Conservation (phyloP, 2,113 vertebrate genomes). For the Trematomus loennbergii region DNA sequence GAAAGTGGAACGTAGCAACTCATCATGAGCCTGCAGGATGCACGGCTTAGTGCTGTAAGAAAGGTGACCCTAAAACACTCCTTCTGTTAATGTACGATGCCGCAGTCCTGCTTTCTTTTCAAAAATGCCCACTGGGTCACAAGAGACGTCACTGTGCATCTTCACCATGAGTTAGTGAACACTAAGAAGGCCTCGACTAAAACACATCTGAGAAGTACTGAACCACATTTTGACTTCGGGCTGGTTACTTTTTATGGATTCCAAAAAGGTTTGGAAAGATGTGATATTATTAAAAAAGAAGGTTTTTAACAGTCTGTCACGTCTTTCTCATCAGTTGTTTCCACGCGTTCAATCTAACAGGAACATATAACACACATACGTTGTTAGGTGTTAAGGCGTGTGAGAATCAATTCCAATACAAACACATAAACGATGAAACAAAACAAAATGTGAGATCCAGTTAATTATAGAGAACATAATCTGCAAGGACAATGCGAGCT, state of each 20-base stretch:
- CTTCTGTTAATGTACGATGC: conserved; percentile 19
- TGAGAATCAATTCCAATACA: conserved; percentile 1
- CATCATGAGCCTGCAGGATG: conserved; percentile 62
- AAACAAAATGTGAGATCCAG: conserved; percentile 9
- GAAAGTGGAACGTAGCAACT: conserved; percentile 63
- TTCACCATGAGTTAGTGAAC: not conserved
- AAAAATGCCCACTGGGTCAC: conserved; percentile 25
- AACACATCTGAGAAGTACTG: not conserved
- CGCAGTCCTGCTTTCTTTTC: not conserved
- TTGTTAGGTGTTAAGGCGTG: not conserved
- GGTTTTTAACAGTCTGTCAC: not conserved
- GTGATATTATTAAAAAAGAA: not conserved
- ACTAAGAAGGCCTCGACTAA: not conserved
- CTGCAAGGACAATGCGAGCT: not conserved
- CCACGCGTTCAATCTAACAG: not conserved
- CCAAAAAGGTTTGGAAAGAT: not conserved
- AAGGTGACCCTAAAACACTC: conserved; percentile 60
- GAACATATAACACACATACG: not conserved
- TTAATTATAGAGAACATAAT: conserved; percentile 35
- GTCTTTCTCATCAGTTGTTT: not conserved
- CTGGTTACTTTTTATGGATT: conserved; percentile 8
- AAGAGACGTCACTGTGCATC: not conserved
- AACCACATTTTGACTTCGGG: not conserved
- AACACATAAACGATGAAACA: not conserved
- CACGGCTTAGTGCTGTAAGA: conserved; percentile 49